These are phyloP conservation scores for Pagrus major DNA, from an alignment of 2,113 vertebrate genomes.

Conservation along the genomic window DNA sequence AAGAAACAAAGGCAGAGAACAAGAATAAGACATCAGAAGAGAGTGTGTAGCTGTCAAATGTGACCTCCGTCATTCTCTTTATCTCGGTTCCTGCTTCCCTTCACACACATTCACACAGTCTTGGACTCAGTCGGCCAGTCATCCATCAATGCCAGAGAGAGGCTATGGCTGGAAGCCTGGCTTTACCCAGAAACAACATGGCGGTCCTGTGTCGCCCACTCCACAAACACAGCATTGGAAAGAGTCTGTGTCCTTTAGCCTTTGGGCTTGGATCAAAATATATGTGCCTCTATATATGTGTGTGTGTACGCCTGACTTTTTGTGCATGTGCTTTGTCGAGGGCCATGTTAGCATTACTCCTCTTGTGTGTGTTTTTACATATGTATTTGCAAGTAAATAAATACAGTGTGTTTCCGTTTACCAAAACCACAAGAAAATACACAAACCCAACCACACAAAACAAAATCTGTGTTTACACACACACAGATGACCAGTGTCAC, in stretches of 20 bases:
- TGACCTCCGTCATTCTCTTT: conserved; percentile 48
- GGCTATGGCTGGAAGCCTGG: conserved; percentile 59
- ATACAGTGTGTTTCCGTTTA: conserved; percentile 21
- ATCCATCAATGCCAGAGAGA: conserved; percentile 69
- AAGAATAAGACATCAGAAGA: conserved; percentile 19
- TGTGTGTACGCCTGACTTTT: not conserved
- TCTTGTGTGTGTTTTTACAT: not conserved
- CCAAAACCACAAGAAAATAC: conserved; percentile 17
- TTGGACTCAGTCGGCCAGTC: conserved; percentile 53
- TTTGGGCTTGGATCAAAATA: conserved; percentile 57
- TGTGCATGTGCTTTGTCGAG: not conserved
- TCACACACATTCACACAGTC: conserved; percentile 54
- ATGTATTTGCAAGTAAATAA: conserved; percentile 34
- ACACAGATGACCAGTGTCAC: conserved; percentile 49
- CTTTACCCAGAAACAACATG: conserved; percentile 74
- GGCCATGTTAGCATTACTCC: conserved; percentile 7
- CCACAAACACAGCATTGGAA: conserved; percentile 63
- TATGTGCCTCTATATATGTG: conserved; percentile 12
- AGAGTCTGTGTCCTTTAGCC: conserved; percentile 62
- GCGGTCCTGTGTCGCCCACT: conserved; percentile 59
- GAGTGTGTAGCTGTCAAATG: conserved; percentile 31
- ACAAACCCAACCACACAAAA: not conserved
- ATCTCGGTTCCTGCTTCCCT: conserved; percentile 56
- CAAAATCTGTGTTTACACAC: conserved; percentile 9
- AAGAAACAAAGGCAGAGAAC: conserved; percentile 10